Base-by-base conservation (phyloP, 2,797 vertebrate species). In the Cryptoprocta ferox region DNA sequence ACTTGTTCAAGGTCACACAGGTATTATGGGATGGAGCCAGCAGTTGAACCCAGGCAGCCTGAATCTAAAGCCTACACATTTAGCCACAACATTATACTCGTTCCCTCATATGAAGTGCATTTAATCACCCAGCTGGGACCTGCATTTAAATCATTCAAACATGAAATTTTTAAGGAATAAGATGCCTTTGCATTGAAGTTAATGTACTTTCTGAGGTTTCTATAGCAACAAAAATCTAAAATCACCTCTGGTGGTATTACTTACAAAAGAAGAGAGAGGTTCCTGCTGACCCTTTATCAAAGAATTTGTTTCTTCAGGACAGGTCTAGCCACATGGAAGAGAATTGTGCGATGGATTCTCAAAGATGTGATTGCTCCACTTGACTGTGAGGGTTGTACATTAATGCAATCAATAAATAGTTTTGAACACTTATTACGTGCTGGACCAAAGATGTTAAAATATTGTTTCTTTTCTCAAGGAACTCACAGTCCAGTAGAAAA, bases 201-300 rank as follows among this genome's bases (percentile, higher is more conserved):
- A 99, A 98, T 98, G 95, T 96, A 92, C 98, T 98, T 99, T 98
- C 97, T 96, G 98, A 95, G 94, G 98, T 99, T 99, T 99, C 98
- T 98, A 98, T 98, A 98, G 98, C 97, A 99, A 98, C 97, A 6
- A 86, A 98, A 97, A 97, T 97, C 91, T 93, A 97, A 98, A 98
- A 98, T 98, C 98, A 97, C 96, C 97, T 98, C 98, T 98, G 97
- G 37, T 98, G 94, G 92, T 80, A 97, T 98, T 97, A 94, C 94
- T 98, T 89, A 98, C 94, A 97, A 98, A 97, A 96, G 98, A 91
- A 97, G 68, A 97, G 88, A 91, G 78, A 95, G 42, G 6, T 96
- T 98, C 97, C 97, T 78, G 97, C 97, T 97, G 97, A 98, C 98
- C 96, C 94, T 97, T 98, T 98, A 98, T 96, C 97, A 97, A 97